Conservation (phyloP, 1,140 invertebrate genomes). For the Campoletis sonorensis region DNA sequence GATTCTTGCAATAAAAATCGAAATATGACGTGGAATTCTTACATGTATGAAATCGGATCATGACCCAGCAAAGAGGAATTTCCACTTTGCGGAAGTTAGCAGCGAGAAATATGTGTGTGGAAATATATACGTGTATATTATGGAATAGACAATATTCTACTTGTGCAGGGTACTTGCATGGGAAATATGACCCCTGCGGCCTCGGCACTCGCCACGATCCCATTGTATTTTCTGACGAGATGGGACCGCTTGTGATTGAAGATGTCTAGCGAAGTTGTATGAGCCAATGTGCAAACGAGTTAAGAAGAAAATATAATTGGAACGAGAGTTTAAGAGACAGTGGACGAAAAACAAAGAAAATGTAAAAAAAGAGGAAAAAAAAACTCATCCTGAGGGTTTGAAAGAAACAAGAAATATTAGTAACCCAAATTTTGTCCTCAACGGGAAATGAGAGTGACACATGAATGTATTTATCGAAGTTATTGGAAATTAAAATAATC, state of each 20-base stretch:
- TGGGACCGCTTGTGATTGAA: constrained; percentile 9
- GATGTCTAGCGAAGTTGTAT: constrained; percentile 5
- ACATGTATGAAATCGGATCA: too few relatives aligned
- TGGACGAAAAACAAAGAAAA: too few relatives aligned
- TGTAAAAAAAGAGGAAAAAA: not conserved
- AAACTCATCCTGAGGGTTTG: not conserved
- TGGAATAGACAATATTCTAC: constrained; percentile 4
- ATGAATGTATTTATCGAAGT: not conserved
- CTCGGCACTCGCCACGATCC: not conserved
- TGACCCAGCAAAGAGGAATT: too few relatives aligned
- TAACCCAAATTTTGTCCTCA: not conserved
- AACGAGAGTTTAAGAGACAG: not conserved
- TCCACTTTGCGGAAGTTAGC: too few relatives aligned
- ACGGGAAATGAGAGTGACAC: not conserved
- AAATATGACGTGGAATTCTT: too few relatives aligned
- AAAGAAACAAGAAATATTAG: not conserved
- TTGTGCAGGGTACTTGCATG: not conserved
- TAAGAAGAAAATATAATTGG: not conserved
- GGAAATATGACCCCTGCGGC: constrained; percentile 14
- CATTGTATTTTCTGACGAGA: constrained; percentile 30
- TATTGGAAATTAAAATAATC: not conserved
- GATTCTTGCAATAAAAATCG: too few relatives aligned
- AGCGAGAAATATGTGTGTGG: not conserved
- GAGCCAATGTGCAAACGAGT: constrained; percentile 34
- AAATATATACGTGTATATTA: not conserved